These are phyloP conservation scores for Tanypteryx hageni DNA, from an alignment of 2,888 invertebrate genomes.

Conservation along the genomic window DNA sequence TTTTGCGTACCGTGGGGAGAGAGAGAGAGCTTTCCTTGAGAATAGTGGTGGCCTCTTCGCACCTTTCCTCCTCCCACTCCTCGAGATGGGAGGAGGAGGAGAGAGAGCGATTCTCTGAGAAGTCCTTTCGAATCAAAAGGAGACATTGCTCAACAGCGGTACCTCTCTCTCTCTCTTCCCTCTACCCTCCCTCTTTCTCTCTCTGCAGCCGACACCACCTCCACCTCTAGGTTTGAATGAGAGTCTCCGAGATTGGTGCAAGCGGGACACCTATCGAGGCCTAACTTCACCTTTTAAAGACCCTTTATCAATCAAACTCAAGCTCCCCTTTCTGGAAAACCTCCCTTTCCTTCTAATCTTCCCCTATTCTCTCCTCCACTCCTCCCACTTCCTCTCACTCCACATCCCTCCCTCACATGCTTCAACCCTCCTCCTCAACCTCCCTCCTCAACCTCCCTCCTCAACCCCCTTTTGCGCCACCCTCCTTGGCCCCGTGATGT, in stretches of 20 bases:
- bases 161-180: neutral
- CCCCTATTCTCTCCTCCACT: neutral
- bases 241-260: constrained; percentile 35
- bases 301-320: constrained; percentile 49
- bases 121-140: constrained; percentile 54
- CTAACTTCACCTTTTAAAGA: constrained; percentile 44
- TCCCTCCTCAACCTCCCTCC: neutral
- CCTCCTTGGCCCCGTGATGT: constrained; percentile 56
- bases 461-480: neutral
- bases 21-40: constrained; percentile 50
- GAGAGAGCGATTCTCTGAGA: neutral
- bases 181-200: too few species aligned
- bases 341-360: too few species aligned
- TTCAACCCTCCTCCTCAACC: neutral
- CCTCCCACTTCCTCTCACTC: neutral
- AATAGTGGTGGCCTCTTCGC: neutral
- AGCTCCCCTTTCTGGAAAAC: neutral
- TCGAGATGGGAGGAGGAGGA: neutral
- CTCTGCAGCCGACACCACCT: neutral
- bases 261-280: constrained; percentile 45
- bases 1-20: constrained; percentile 26
- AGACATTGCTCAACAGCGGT: constrained; percentile 39
- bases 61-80: neutral
- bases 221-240: neutral
- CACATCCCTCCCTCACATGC: neutral